Percentiles rank a stretch among this genome's conserved stretches.
These are phyloP conservation scores for Vulpes ferrilata DNA, from an alignment of 2,113 vertebrate species.

Conservation along the genomic window DNA sequence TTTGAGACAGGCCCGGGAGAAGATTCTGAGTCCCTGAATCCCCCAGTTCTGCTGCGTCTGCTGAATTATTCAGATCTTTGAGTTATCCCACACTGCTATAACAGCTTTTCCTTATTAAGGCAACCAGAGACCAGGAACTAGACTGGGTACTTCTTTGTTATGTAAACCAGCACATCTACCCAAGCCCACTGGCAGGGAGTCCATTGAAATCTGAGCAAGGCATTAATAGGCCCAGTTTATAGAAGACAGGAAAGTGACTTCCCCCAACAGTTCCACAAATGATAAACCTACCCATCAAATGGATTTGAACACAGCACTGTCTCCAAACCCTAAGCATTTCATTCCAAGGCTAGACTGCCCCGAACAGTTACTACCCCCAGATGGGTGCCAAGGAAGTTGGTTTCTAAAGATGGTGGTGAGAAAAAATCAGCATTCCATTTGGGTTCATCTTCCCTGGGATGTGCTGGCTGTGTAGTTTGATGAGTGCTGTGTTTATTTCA, in stretches of 20 bases:
- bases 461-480: background rate
- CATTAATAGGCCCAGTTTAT: rapidly evolving
- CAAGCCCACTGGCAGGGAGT: background rate
- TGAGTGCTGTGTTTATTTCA: background rate
- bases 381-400: background rate
- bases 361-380: background rate
- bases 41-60: background rate
- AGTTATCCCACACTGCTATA: rapidly evolving
- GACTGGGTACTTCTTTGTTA: background rate
- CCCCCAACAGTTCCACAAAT: background rate
- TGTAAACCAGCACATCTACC: background rate
- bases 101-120: background rate
- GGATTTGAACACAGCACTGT: background rate
- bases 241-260: background rate
- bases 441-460: background rate
- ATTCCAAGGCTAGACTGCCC: background rate
- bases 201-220: background rate
- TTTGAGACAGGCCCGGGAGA: background rate
- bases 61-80: background rate
- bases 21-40: background rate
- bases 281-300: background rate
- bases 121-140: background rate
- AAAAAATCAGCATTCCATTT: background rate
- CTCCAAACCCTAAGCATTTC: background rate
- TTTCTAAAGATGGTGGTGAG: background rate